Percentiles rank a stretch among this genome's conserved stretches.
Evolutionary conservation across 1,140 invertebrate genomes (phyloP).

Genomic region (Tetragnatha versicolor): DNA sequence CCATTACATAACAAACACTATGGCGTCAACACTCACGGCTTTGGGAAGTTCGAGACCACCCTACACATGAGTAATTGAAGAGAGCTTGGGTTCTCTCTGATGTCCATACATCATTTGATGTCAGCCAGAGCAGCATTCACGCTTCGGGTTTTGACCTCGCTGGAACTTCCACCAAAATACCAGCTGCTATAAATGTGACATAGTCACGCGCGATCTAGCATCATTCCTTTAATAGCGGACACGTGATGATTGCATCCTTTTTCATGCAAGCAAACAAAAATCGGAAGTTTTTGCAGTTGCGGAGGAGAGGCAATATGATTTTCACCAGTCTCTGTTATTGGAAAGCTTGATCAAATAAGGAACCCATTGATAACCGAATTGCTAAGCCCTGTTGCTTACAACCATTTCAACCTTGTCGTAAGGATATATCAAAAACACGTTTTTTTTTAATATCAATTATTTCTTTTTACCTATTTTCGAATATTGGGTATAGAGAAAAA

Average conservation of each 20-base stretch:
- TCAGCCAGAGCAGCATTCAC: slow-evolving; percentile 5
- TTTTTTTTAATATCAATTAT: too few species aligned
- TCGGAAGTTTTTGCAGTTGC: background rate
- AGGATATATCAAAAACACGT: too few species aligned
- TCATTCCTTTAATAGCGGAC: background rate
- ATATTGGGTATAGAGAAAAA: too few species aligned
- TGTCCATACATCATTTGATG: slow-evolving; percentile 9
- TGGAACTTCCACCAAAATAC: slow-evolving; percentile 26
- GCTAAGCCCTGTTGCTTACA: too few species aligned
- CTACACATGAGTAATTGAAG: slow-evolving; percentile 23
- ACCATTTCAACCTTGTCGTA: too few species aligned
- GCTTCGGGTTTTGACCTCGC: slow-evolving; percentile 18
- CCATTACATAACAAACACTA: too few species aligned
- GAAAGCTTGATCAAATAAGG: too few species aligned
- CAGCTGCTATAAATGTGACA: slow-evolving; percentile 23
- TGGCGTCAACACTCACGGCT: too few species aligned
- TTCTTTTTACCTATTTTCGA: too few species aligned
- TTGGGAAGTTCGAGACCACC: too few species aligned
- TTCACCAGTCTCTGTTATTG: too few species aligned
- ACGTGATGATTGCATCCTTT: slow-evolving; percentile 13
- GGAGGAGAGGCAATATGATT: background rate
- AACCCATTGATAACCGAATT: too few species aligned
- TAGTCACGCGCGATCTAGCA: slow-evolving; percentile 30
- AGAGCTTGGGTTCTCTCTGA: background rate
- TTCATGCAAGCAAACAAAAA: background rate